phyloP scores from a whole-genome alignment of 2,888 invertebrate species.

The Thymelicus acteon region DNA sequence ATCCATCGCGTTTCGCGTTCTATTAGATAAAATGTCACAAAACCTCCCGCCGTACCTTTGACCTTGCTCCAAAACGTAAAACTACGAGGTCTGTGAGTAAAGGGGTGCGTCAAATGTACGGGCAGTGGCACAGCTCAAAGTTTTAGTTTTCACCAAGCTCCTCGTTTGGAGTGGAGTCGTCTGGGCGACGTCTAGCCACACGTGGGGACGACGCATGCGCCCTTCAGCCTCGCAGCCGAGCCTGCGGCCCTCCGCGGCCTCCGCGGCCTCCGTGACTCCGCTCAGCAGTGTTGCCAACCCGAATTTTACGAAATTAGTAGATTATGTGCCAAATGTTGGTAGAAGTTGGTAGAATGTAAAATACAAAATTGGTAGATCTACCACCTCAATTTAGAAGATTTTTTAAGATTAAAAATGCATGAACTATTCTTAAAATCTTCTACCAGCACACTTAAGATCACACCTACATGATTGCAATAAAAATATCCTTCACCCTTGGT shows the following conservation, averaged over 20 bases:
- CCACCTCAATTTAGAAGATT: too few species aligned
- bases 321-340: too few species aligned
- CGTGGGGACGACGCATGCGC: constrained; percentile 64
- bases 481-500: too few species aligned
- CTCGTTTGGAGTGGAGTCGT: constrained; percentile 43
- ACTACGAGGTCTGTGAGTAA: not conserved
- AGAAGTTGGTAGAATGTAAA: too few species aligned
- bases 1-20: not conserved
- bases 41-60: not conserved
- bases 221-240: constrained; percentile 25
- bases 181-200: constrained; percentile 70
- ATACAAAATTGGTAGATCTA: too few species aligned
- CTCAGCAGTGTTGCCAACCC: too few species aligned
- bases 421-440: too few species aligned
- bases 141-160: constrained; percentile 16
- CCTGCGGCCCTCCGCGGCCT: constrained; percentile 10
- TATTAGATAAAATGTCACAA: not conserved
- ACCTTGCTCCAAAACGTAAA: constrained; percentile 17
- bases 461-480: too few species aligned
- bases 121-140: constrained; percentile 21
- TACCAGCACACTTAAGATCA: too few species aligned
- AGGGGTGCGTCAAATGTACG: constrained; percentile 16
- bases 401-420: too few species aligned
- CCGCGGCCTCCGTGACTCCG: too few species aligned
- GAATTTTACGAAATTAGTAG: too few species aligned